A percentile compares a stretch with the other conserved stretches of the same genome.
phyloP scores from a whole-genome alignment of 2,888 invertebrate genomes.

The Pasiphila rectangulata region DNA sequence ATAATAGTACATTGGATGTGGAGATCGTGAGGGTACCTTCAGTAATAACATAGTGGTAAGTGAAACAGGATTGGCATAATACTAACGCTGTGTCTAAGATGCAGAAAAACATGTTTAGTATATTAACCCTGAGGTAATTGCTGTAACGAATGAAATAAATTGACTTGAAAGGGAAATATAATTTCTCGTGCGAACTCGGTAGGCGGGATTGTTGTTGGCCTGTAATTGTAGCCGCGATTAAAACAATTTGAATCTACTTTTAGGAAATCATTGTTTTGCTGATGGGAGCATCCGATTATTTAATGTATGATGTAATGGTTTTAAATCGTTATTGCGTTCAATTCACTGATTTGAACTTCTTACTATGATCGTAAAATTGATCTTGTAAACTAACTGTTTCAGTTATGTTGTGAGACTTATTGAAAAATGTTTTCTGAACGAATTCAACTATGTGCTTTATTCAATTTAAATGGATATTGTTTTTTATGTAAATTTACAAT shows the following conservation, averaged over 20 bases:
- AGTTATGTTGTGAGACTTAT: no score
- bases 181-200: constrained; percentile 23
- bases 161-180: constrained; percentile 18
- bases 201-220: constrained; percentile 6
- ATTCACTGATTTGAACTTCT: background rate
- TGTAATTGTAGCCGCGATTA: constrained; percentile 12
- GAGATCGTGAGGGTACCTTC: constrained; percentile 41
- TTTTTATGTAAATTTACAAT: no score
- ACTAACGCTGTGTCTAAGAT: constrained; percentile 40
- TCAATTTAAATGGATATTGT: no score
- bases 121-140: constrained; percentile 40
- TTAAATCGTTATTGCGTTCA: background rate
- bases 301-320: constrained; percentile 10
- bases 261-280: constrained; percentile 6
- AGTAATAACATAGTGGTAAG: constrained; percentile 54
- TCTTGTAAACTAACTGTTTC: no score
- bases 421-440: no score
- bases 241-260: constrained; percentile 15
- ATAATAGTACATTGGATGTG: constrained; percentile 49
- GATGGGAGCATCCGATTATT: constrained; percentile 3
- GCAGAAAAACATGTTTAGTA: constrained; percentile 45
- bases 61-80: constrained; percentile 51
- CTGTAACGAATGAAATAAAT: constrained; percentile 27
- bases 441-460: no score
- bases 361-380: background rate